Evolutionary conservation across 2,113 vertebrate genomes (phyloP).

Genomic region (Cottus gobio): DNA sequence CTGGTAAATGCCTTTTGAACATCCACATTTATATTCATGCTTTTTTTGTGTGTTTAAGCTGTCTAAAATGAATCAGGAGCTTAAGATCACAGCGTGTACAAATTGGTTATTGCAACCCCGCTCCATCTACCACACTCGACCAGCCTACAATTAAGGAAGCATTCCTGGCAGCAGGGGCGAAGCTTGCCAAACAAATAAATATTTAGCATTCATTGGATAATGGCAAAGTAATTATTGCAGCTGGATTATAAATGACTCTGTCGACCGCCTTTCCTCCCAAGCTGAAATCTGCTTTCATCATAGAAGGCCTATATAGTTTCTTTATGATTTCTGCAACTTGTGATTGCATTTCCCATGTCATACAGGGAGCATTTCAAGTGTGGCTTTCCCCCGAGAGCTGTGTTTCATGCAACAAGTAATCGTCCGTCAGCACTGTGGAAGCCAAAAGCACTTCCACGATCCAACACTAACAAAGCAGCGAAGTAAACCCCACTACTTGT

Average conservation of each 20-base stretch:
- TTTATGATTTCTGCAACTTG: conserved; percentile 58
- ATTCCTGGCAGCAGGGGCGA: conserved; percentile 18
- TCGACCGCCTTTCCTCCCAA: conserved; percentile 25
- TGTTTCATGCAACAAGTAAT: conserved; percentile 60
- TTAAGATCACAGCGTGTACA: background rate
- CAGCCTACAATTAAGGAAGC: background rate
- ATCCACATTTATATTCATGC: background rate
- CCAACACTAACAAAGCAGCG: conserved; percentile 74
- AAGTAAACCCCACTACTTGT: conserved; percentile 51
- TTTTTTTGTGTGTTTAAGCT: background rate
- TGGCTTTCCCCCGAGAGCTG: conserved; percentile 49
- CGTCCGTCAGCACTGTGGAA: conserved; percentile 65
- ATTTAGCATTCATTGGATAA: conserved; percentile 50
- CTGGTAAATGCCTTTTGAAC: background rate
- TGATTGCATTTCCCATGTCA: conserved; percentile 74
- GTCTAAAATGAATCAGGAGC: background rate
- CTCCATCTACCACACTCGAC: background rate
- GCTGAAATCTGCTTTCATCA: conserved; percentile 64
- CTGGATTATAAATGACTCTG: conserved; percentile 37
- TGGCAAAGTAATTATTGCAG: conserved; percentile 37
- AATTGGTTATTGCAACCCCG: background rate
- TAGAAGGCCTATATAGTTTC: conserved; percentile 39
- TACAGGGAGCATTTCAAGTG: conserved; percentile 53
- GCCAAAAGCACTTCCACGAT: conserved; percentile 48
- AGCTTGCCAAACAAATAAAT: conserved; percentile 16